Evolutionary conservation across 2,113 vertebrate genomes (phyloP), one percentile per base, ranked within the genome.

Genomic region (Haemorhous mexicanus): DNA sequence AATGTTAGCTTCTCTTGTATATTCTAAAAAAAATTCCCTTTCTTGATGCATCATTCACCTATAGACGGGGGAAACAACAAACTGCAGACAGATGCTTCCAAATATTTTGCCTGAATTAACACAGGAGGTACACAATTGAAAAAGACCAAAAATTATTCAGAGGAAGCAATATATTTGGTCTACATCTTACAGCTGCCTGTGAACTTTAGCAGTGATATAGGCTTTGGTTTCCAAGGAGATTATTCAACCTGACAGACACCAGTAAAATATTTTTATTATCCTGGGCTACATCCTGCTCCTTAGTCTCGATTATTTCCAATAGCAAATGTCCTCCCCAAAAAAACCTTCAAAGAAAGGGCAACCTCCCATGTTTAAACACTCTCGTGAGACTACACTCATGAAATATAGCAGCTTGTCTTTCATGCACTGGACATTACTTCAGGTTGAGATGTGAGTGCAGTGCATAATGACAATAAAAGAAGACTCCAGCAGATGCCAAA

Each of bases 251-350:
- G 49, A 85, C 44, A 87, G 64, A 55, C 2, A 81, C 8, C 32
- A 84, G 32, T 56, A 89, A 92, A 93, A 86, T 85, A 87, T 55
- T 95, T 94, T 90, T 72, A 77, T 63, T 94, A 81, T 52, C 63
- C 27, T 50, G 47, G 21, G 50, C 84, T 82, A 78, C 41, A 81
- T 56, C 63, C 80, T 46, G 26, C 68, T 78, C n/a, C 56, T 90
- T 22, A 43, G 27, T 14, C 44, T 77, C 2, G 0, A n/a, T 41
- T 67, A 79, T 72, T 95, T 86, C 68, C 90, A 80, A 67, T 6
- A 52, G 26, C 8, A 49, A 84, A 49, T 41, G 41, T 28, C 20
- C 2, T 2, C 27, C 26, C 14, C 8, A 53, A 90, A 61, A n/a
- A n/a, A 35, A 10, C 22, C 43, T 56, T 84, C 64, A 78, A 72